Conservation (phyloP, 2,113 vertebrate species). For the Macaca mulatta region DNA sequence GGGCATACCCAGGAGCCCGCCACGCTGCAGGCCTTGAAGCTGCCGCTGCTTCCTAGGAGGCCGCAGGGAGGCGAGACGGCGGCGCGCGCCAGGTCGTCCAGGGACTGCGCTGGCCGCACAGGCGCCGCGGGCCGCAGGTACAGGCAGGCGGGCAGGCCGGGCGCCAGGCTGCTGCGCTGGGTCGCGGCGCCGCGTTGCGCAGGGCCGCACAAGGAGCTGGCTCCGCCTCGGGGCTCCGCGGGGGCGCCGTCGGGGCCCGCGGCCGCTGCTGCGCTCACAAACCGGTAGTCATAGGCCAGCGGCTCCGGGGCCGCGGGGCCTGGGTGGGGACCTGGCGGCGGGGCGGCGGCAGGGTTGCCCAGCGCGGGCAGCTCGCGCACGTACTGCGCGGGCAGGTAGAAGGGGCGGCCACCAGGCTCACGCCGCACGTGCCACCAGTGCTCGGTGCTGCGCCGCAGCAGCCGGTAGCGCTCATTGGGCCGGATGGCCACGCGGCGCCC, state of each 20-base stretch:
- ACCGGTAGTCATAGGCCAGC: constrained; percentile 80
- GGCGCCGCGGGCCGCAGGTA: background rate
- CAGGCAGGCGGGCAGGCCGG: background rate
- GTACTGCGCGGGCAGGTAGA: constrained; percentile 93
- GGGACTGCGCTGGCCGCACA: constrained; percentile 1
- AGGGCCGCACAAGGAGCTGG: constrained; percentile 53
- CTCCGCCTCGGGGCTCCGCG: background rate
- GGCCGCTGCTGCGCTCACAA: constrained; percentile 56
- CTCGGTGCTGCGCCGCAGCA: constrained; percentile 90
- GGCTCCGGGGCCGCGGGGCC: constrained; percentile 49
- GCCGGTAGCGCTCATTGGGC: constrained; percentile 90
- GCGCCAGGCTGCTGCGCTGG: constrained; percentile 23
- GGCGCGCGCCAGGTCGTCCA: no score
- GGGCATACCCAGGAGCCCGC: no score
- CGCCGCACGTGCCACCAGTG: constrained; percentile 95
- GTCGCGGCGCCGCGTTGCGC: background rate
- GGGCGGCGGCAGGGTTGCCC: constrained; percentile 61
- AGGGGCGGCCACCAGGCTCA: constrained; percentile 85
- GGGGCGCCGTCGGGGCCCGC: background rate
- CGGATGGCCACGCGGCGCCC: constrained; percentile 90
- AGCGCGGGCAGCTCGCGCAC: constrained; percentile 85
- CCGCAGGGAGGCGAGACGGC: no score
- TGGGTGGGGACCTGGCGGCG: constrained; percentile 29
- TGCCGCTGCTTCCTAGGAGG: no score
- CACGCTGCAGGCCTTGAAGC: no score